Conservation (phyloP, 1,140 invertebrate species). For the Colletes latitarsis region DNA sequence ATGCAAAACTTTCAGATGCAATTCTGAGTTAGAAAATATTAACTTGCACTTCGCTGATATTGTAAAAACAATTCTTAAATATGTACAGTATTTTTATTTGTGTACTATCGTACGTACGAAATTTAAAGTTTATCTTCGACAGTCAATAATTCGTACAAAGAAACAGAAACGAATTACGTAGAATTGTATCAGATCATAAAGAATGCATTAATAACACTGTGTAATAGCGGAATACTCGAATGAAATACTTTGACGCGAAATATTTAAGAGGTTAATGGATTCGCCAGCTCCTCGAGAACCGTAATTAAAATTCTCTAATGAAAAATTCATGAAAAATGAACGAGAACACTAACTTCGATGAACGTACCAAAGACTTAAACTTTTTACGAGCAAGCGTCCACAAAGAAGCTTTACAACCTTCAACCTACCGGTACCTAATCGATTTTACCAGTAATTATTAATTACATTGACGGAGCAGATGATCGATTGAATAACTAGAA, state of each 20-base stretch:
- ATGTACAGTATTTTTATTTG: too few relatives aligned
- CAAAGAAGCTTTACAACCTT: not conserved
- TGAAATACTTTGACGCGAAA: not conserved
- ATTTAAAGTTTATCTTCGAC: not conserved
- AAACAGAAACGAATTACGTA: not conserved
- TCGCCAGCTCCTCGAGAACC: not conserved
- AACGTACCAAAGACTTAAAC: not conserved
- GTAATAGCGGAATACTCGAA: not conserved
- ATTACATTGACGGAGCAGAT: not conserved
- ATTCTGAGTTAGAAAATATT: too few relatives aligned
- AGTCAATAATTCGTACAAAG: not conserved
- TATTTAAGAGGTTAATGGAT: slow-evolving; percentile 6
- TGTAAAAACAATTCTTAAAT: too few relatives aligned
- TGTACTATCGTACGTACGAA: too few relatives aligned
- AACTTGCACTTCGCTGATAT: too few relatives aligned
- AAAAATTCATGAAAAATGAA: slow-evolving; percentile 36
- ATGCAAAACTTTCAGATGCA: too few relatives aligned
- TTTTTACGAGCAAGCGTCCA: not conserved
- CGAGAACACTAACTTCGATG: not conserved
- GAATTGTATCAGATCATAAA: not conserved
- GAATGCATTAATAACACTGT: not conserved
- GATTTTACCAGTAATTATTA: slow-evolving; percentile 7
- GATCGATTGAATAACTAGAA: not conserved
- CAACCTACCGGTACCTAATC: not conserved
- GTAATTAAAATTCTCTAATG: not conserved